Conservation (phyloP, 2,888 invertebrate genomes). For the Cataglyphis albicans region DNA sequence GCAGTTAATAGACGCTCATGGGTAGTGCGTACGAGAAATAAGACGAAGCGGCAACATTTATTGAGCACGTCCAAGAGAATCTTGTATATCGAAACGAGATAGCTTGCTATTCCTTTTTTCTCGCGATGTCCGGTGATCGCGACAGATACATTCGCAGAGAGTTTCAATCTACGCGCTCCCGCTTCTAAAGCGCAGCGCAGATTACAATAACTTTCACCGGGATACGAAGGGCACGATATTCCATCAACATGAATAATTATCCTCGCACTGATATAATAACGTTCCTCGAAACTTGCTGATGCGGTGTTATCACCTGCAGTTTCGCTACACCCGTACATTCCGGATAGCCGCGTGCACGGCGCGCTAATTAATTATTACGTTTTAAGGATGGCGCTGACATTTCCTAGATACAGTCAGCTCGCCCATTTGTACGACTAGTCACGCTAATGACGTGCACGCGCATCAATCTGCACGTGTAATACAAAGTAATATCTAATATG, state of each 20-base stretch:
- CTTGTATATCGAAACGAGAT: background rate
- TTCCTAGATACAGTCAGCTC: constrained; percentile 18
- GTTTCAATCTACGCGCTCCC: constrained; percentile 9
- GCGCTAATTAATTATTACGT: constrained; percentile 52
- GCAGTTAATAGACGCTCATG: constrained; percentile 40
- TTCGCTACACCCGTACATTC: constrained; percentile 20
- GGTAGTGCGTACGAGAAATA: constrained; percentile 11
- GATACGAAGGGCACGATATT: constrained; percentile 24
- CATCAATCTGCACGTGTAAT: constrained; percentile 32
- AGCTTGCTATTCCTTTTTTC: background rate
- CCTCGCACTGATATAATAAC: constrained; percentile 37
- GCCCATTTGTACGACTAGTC: constrained; percentile 31
- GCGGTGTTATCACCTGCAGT: constrained; percentile 43
- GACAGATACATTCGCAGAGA: constrained; percentile 16
- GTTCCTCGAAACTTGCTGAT: constrained; percentile 47
- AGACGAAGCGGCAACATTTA: constrained; percentile 29
- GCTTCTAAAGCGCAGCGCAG: background rate
- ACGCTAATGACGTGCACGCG: constrained; percentile 42
- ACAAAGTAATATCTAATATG: constrained; percentile 40
- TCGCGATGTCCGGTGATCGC: background rate
- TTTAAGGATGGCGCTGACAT: constrained; percentile 46
- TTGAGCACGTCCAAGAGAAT: background rate
- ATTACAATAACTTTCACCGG: constrained; percentile 21
- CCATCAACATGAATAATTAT: constrained; percentile 53
- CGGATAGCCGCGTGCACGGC: constrained; percentile 31